Evolutionary conservation across 2,797 vertebrate species (phyloP).

Genomic region (Limnodromus scolopaceus): DNA sequence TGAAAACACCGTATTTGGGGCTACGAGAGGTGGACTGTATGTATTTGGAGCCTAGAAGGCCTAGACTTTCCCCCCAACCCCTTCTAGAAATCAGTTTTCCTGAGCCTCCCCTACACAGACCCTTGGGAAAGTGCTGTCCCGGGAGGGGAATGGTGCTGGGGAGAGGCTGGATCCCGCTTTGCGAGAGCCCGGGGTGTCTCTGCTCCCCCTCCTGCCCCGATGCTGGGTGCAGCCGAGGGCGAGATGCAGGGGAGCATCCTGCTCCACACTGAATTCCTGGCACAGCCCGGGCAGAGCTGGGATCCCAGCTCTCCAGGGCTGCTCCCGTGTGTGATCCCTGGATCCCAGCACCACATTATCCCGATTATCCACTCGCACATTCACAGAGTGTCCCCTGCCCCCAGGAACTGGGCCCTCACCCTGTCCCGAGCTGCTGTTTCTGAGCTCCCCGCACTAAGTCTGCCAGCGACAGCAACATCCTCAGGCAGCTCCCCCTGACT

Average conservation of each 20-base stretch:
- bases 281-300: neutral
- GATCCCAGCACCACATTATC: neutral
- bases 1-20: neutral
- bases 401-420: neutral
- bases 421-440: neutral
- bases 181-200: neutral
- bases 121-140: neutral
- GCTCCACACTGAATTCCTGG: neutral
- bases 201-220: neutral
- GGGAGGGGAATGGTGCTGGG: neutral
- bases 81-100: neutral
- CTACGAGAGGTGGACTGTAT: neutral
- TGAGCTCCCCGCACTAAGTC: neutral
- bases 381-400: neutral
- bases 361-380: neutral
- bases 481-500: neutral
- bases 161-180: neutral
- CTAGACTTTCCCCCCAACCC: neutral
- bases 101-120: rapidly evolving
- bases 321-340: rapidly evolving
- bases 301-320: neutral
- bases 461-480: neutral
- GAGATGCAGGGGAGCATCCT: rapidly evolving
- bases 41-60: neutral
- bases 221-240: neutral